Conservation (phyloP, 2,113 vertebrate species). For the Engystomops pustulosus region DNA sequence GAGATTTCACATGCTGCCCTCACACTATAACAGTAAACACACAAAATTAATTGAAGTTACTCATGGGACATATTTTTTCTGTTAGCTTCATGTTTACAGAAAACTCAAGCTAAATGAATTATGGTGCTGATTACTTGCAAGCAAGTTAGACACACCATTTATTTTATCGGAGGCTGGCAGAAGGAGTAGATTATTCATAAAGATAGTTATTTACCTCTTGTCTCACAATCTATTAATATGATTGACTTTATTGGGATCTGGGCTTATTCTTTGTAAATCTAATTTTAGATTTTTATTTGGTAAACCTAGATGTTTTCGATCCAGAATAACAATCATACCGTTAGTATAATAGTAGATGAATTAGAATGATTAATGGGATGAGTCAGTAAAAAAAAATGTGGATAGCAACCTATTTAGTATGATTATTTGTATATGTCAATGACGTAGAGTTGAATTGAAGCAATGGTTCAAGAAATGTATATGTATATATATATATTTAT, state of each 20-base stretch:
- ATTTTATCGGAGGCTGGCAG: background rate
- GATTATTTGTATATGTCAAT: too few species aligned
- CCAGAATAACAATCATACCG: background rate
- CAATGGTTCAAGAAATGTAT: too few species aligned
- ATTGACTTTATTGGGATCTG: too few species aligned
- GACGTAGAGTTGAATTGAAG: too few species aligned
- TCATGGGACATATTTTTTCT: constrained; percentile 31
- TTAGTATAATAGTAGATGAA: background rate
- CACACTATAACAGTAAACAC: constrained; percentile 44
- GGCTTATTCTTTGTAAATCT: too few species aligned
- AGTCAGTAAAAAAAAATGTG: background rate
- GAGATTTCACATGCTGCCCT: constrained; percentile 30
- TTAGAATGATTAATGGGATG: background rate
- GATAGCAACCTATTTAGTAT: too few species aligned
- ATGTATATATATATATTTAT: too few species aligned
- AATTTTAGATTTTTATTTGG: background rate
- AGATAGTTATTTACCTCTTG: background rate
- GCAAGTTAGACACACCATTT: background rate
- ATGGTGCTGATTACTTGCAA: background rate
- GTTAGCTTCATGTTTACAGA: constrained; percentile 20
- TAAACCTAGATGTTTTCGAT: background rate
- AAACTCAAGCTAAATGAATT: constrained; percentile 44
- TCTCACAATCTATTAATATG: background rate
- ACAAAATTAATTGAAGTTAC: constrained; percentile 43
- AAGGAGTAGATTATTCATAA: background rate